Evolutionary conservation across 2,113 vertebrate species (phyloP).

Genomic region (Sula dactylatra): DNA sequence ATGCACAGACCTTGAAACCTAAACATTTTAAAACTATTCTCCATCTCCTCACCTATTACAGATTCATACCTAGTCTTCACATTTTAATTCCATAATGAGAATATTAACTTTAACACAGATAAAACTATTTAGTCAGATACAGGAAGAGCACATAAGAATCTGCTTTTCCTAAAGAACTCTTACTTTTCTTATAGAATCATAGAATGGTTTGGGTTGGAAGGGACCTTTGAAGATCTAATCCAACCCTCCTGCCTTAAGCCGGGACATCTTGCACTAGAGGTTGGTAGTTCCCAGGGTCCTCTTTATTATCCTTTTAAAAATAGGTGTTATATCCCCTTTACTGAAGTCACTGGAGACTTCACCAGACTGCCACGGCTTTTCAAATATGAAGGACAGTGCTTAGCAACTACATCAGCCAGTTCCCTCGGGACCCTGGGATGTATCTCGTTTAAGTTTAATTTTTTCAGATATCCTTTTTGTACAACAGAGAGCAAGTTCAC

Average conservation of each 20-base stretch:
- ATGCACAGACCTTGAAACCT: background rate
- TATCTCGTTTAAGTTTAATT: background rate
- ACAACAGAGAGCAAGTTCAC: background rate
- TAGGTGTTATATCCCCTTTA: background rate
- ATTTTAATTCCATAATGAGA: background rate
- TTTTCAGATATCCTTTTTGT: background rate
- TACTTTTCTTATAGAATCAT: background rate
- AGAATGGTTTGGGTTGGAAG: background rate
- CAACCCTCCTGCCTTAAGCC: background rate
- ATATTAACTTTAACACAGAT: background rate
- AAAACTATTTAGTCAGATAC: background rate
- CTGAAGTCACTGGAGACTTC: background rate
- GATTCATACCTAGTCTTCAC: background rate
- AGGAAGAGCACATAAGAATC: background rate
- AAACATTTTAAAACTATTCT: background rate
- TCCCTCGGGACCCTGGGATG: background rate
- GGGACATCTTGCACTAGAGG: background rate
- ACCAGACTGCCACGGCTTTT: background rate
- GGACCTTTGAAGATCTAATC: background rate
- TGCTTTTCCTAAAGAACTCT: background rate
- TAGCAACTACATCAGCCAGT: background rate
- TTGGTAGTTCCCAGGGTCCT: background rate
- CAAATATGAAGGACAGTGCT: background rate
- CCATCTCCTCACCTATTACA: background rate
- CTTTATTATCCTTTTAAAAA: background rate